Evolutionary conservation across 2,888 invertebrate species (phyloP).

Genomic region (Caradrina kadenii): DNA sequence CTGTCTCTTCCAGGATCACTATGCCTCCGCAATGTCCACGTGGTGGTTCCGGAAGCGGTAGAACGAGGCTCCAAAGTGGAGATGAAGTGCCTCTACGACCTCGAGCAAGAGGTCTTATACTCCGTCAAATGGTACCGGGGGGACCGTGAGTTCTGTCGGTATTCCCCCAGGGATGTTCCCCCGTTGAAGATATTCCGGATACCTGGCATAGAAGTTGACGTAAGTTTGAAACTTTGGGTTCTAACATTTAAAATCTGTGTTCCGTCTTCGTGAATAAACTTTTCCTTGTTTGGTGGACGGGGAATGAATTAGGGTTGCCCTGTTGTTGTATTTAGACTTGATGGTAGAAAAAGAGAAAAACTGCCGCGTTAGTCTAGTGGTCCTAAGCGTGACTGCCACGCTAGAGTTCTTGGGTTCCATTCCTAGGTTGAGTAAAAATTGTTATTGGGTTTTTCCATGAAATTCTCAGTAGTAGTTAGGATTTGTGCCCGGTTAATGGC

Average conservation of each 20-base stretch:
- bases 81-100: conserved; percentile 92
- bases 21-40: conserved; percentile 91
- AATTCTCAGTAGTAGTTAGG: no score
- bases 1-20: conserved; percentile 74
- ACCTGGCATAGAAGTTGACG: conserved; percentile 91
- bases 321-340: background rate
- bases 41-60: conserved; percentile 92
- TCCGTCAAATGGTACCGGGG: conserved; percentile 93
- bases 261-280: conserved; percentile 6
- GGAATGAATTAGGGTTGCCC: background rate
- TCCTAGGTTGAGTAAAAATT: no score
- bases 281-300: background rate
- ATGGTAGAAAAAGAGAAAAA: no score
- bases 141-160: conserved; percentile 92
- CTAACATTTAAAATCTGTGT: conserved; percentile 23
- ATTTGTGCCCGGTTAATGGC: no score
- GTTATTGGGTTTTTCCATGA: no score
- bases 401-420: no score
- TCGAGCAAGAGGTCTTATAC: conserved; percentile 92
- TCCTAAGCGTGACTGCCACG: no score
- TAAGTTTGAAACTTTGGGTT: conserved; percentile 75
- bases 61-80: conserved; percentile 91
- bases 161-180: conserved; percentile 91
- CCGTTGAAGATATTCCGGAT: conserved; percentile 92
- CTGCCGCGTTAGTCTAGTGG: no score